These are phyloP conservation scores for Hoplostethus atlanticus DNA, from an alignment of 2,797 vertebrate genomes.

Conservation along the genomic window DNA sequence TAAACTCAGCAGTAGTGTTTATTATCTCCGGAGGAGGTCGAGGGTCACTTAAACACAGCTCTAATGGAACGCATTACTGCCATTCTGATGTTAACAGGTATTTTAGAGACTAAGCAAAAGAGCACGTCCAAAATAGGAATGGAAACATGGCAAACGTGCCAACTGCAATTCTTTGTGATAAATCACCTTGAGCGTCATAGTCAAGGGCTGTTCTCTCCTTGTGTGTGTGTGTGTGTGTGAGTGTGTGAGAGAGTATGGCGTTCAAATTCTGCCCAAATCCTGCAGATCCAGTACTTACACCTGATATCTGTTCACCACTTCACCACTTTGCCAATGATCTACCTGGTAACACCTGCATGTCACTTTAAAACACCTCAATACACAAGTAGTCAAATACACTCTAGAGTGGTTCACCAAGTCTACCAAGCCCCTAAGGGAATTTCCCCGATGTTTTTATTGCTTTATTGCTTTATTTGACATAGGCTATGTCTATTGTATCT, in stretches of 20 bases:
- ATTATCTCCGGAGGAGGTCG: not conserved
- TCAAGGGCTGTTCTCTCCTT: not conserved
- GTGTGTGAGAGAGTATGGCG: too few species aligned
- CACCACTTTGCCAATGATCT: too few species aligned
- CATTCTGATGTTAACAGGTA: slow-evolving; percentile 7
- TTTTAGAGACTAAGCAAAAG: slow-evolving; percentile 3
- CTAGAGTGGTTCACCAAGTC: too few species aligned
- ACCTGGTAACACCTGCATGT: too few species aligned
- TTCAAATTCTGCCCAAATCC: not conserved
- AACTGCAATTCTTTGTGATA: not conserved
- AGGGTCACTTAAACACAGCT: slow-evolving; percentile 24
- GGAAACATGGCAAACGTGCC: slow-evolving; percentile 37
- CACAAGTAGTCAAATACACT: too few species aligned
- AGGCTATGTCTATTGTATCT: too few species aligned
- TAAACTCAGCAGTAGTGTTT: slow-evolving; percentile 5
- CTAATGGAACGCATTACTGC: slow-evolving; percentile 19
- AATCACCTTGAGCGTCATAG: slow-evolving; percentile 1
- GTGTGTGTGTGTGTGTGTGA: not conserved
- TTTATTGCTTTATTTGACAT: too few species aligned
- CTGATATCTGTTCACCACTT: too few species aligned
- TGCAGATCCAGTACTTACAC: too few species aligned
- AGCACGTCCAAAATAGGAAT: slow-evolving; percentile 47
- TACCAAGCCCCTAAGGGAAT: too few species aligned
- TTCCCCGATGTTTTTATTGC: too few species aligned
- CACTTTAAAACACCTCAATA: too few species aligned